These are phyloP conservation scores for Polypedilum vanderplanki DNA, from an alignment of 1,140 invertebrate genomes.

Conservation along the genomic window DNA sequence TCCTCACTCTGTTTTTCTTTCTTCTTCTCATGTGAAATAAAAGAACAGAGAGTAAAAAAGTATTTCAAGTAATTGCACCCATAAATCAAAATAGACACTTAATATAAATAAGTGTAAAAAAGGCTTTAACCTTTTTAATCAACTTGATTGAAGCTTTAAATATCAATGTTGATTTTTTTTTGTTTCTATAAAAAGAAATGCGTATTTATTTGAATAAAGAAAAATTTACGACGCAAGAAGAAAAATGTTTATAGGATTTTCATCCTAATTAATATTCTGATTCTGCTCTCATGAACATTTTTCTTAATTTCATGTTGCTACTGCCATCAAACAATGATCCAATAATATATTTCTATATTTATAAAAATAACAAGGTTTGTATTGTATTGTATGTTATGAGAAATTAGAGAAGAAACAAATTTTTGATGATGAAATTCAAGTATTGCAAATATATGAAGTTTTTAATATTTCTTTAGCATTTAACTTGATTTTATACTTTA, in stretches of 20 bases:
- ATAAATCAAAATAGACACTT: conserved; percentile 22
- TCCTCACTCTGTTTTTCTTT: neutral
- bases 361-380: too few species aligned
- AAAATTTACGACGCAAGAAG: neutral
- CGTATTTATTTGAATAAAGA: neutral
- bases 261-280: conserved; percentile 25
- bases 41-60: neutral
- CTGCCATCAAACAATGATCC: conserved; percentile 1
- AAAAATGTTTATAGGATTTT: neutral
- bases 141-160: neutral
- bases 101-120: neutral
- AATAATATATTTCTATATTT: neutral
- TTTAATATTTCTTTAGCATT: too few species aligned
- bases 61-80: neutral
- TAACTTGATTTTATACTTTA: too few species aligned
- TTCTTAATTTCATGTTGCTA: conserved; percentile 3
- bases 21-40: neutral
- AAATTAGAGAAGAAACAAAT: too few species aligned
- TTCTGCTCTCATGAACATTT: conserved; percentile 1
- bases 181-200: neutral
- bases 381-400: too few species aligned
- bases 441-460: too few species aligned
- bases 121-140: neutral
- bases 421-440: too few species aligned
- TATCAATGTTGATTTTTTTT: neutral